Evolutionary conservation across 2,113 vertebrate species (phyloP).

Genomic region (Colossoma macropomum): DNA sequence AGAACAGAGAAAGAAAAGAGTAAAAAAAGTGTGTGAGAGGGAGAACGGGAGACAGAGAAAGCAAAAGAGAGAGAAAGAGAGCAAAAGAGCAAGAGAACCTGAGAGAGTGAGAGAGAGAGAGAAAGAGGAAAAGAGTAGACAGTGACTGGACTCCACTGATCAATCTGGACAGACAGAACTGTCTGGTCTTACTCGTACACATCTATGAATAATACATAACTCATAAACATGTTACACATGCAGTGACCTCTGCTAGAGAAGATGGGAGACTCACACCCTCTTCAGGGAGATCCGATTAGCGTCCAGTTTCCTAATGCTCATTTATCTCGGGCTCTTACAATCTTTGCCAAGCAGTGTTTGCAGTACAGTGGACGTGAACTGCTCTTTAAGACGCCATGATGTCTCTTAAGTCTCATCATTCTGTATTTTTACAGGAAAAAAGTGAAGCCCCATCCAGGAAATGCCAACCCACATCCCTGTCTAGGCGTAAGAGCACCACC

Average conservation of each 20-base stretch:
- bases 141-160: not conserved
- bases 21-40: too few relatives aligned
- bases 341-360: not conserved
- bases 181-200: not conserved
- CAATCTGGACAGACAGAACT: not conserved
- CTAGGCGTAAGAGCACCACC: not conserved
- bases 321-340: constrained; percentile 12
- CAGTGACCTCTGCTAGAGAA: constrained; percentile 23
- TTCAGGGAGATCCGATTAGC: constrained; percentile 17
- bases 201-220: constrained; percentile 39
- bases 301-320: constrained; percentile 10
- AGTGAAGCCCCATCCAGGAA: not conserved
- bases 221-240: constrained; percentile 26
- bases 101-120: constrained; percentile 9
- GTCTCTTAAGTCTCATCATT: not conserved
- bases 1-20: too few relatives aligned
- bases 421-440: not conserved
- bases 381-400: not conserved
- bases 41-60: not conserved
- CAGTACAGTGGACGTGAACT: not conserved
- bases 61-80: not conserved
- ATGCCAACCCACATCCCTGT: not conserved
- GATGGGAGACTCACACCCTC: not conserved
- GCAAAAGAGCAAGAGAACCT: not conserved
- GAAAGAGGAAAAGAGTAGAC: not conserved